Evolutionary conservation across 2,888 invertebrate genomes (phyloP).

Genomic region (Nemurella pictetii): DNA sequence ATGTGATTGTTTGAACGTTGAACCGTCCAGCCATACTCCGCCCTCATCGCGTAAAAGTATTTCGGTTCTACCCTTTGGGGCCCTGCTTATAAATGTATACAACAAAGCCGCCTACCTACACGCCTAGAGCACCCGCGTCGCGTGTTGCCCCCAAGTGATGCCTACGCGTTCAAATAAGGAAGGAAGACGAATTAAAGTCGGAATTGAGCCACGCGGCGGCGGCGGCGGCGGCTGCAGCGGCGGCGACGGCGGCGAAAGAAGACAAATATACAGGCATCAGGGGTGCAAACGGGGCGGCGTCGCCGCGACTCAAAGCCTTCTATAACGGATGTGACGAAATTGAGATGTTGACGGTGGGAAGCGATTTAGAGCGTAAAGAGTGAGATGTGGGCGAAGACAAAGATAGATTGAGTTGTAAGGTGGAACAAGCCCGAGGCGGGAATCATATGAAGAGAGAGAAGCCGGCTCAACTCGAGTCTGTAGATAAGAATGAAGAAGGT

Average conservation of each 20-base stretch:
- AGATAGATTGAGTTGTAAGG: constrained; percentile 27
- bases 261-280: constrained; percentile 16
- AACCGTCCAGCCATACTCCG: background rate
- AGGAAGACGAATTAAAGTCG: constrained; percentile 26
- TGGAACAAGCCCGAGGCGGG: constrained; percentile 11
- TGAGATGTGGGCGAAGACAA: constrained; percentile 19
- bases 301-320: background rate
- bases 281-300: background rate
- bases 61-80: background rate
- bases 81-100: background rate
- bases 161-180: background rate
- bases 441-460: background rate
- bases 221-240: background rate
- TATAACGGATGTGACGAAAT: constrained; percentile 30
- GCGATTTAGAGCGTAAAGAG: constrained; percentile 25
- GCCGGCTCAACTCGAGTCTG: background rate
- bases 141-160: background rate
- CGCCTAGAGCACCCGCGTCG: background rate
- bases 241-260: background rate
- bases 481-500: constrained; percentile 18
- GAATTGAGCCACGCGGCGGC: constrained; percentile 19
- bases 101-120: background rate
- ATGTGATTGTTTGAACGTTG: background rate
- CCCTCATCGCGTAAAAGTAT: background rate
- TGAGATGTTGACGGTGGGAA: constrained; percentile 28